Evolutionary conservation across 2,797 vertebrate species (phyloP).

Genomic region (Acrossocheilus fasciatus): DNA sequence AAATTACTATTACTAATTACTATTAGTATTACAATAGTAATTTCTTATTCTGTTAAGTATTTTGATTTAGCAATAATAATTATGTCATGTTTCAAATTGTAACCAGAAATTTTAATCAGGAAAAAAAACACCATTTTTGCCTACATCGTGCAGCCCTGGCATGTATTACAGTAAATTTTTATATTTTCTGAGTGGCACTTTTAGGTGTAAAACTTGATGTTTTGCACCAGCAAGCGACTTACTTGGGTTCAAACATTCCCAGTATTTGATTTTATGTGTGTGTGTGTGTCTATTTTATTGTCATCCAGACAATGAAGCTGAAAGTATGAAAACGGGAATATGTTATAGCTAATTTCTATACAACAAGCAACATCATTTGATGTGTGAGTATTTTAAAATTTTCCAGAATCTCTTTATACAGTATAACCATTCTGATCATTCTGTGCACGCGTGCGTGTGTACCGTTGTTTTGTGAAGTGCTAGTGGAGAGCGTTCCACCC

Average conservation of each 20-base stretch:
- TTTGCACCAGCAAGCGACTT: background rate
- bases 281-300: background rate
- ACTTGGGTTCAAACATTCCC: background rate
- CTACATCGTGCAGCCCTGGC: background rate
- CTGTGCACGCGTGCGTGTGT: background rate
- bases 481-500: slow-evolving; percentile 84
- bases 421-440: too few species aligned
- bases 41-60: background rate
- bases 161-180: background rate
- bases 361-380: background rate
- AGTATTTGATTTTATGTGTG: background rate
- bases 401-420: background rate
- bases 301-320: background rate
- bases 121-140: background rate
- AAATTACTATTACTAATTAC: background rate
- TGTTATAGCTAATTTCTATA: background rate
- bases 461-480: slow-evolving; percentile 68
- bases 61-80: background rate
- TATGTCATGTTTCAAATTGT: background rate
- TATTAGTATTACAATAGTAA: too few species aligned
- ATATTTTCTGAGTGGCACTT: background rate
- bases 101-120: background rate
- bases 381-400: background rate
- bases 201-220: background rate
- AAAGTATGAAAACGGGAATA: background rate